Evolutionary conservation across 2,113 vertebrate genomes (phyloP).

Genomic region (Stigmatopora argus): DNA sequence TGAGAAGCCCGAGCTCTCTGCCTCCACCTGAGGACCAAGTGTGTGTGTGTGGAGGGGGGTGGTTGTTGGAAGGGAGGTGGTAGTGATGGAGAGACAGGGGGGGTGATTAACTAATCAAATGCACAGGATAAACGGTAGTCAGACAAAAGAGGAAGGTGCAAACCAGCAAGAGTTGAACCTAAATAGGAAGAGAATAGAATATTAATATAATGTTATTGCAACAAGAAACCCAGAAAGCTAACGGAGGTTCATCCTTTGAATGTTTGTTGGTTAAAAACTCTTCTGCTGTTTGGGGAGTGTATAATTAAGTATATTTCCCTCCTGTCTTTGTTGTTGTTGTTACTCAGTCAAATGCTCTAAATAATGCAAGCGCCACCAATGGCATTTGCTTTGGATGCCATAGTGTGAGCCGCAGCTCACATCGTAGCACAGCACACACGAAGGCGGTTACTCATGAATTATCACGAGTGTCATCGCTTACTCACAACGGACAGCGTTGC

Average conservation of each 20-base stretch:
- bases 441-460: constrained; percentile 46
- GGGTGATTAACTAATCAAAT: constrained; percentile 79
- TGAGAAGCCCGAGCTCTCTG: constrained; percentile 83
- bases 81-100: background rate
- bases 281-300: background rate
- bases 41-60: constrained; percentile 22
- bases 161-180: constrained; percentile 32
- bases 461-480: constrained; percentile 38
- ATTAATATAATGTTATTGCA: background rate
- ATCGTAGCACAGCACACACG: constrained; percentile 42
- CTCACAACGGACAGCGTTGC: constrained; percentile 39
- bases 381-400: constrained; percentile 42
- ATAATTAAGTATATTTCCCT: constrained; percentile 1
- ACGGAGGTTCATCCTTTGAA: background rate
- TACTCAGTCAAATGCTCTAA: constrained; percentile 30
- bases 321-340: constrained; percentile 18
- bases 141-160: constrained; percentile 59
- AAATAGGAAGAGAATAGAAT: background rate
- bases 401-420: constrained; percentile 36
- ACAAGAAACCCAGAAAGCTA: background rate
- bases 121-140: constrained; percentile 69
- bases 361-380: constrained; percentile 38
- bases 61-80: background rate
- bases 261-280: background rate
- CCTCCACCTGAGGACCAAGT: constrained; percentile 96